Base-by-base conservation (phyloP, 2,113 vertebrate genomes). In the Crotalus helleri region DNA sequence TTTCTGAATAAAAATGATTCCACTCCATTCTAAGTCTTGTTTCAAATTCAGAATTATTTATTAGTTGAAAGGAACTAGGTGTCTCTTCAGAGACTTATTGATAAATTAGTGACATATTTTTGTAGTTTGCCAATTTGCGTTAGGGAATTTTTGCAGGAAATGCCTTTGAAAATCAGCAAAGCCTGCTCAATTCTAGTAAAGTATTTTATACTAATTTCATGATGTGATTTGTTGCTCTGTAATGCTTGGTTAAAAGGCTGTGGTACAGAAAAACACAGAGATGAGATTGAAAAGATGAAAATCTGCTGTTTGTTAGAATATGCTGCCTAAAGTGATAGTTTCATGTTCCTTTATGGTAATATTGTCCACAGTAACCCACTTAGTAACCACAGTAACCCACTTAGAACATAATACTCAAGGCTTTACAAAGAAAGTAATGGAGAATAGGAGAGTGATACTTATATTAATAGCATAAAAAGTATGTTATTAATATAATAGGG, bases 381-480 rank as follows among this genome's bases (percentile, higher is more conserved):
- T 15, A 46, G 49, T 51, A 51, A 51, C 58, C 57, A 2, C 33
- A n/a, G n/a, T 44, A 54, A 59, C 26, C 74, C 46, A 88, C 23
- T 44, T 15, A 46, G 49, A 39, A 29, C 24, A 23, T 33, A 85
- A 92, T n/a, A 19, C 39, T 54, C 29, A 39, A 9, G 51, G 9
- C 87, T 58, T 17, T 21, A 10, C 0, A 91, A 85, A 87, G 17
- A 26, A 64, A 92, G 33, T 15, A 0, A 29, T 5, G 86, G 94
- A 89, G 59, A 92, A 88, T 5, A 69, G 51, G 17, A 39, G 23
- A 23, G 53, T n/a, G 90, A 86, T 85, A 44, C 92, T 94, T 92
- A 49, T 46, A 61, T 87, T 87, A 69, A 69, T 39, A 64, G 39
- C 39, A 87, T 90, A 51, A 51, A 51, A 51, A 51, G 49, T 51